Evolutionary conservation across 2,888 invertebrate genomes (phyloP).

Genomic region (Spodoptera picta): DNA sequence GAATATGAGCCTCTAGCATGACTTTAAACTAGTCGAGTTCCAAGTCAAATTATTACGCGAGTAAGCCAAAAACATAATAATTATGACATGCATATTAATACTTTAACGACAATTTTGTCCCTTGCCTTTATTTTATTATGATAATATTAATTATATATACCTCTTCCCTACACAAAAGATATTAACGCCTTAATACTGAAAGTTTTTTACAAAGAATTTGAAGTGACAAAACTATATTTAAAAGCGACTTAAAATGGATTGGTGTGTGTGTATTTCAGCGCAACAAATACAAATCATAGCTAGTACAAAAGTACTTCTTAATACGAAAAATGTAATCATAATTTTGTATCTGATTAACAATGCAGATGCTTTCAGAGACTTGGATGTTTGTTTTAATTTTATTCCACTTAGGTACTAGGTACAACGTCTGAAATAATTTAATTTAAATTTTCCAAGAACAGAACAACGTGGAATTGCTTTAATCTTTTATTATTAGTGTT

Average conservation of each 20-base stretch:
- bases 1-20: too few relatives aligned
- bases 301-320: slow-evolving; percentile 1
- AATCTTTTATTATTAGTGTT: slow-evolving; percentile 21
- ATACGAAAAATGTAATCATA: slow-evolving; percentile 29
- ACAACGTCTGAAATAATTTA: slow-evolving; percentile 43
- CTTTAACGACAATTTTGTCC: slow-evolving; percentile 1
- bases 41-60: too few relatives aligned
- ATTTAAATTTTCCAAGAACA: slow-evolving; percentile 41
- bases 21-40: too few relatives aligned
- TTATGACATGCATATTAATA: too few relatives aligned
- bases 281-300: slow-evolving; percentile 20
- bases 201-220: too few relatives aligned
- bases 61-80: too few relatives aligned
- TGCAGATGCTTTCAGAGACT: slow-evolving; percentile 45
- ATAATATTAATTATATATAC: too few relatives aligned
- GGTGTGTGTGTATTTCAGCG: too few relatives aligned
- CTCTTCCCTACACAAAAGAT: too few relatives aligned
- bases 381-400: slow-evolving; percentile 57
- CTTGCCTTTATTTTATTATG: slow-evolving; percentile 12
- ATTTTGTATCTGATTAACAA: slow-evolving; percentile 48
- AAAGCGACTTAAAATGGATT: too few relatives aligned
- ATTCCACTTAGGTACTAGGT: slow-evolving; percentile 44
- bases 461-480: slow-evolving; percentile 21
- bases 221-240: too few relatives aligned
- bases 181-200: too few relatives aligned